A percentile compares a stretch with the other conserved stretches of the same genome.
Evolutionary conservation across 2,888 invertebrate genomes (phyloP).

Genomic region (Orthonevra nobilis): DNA sequence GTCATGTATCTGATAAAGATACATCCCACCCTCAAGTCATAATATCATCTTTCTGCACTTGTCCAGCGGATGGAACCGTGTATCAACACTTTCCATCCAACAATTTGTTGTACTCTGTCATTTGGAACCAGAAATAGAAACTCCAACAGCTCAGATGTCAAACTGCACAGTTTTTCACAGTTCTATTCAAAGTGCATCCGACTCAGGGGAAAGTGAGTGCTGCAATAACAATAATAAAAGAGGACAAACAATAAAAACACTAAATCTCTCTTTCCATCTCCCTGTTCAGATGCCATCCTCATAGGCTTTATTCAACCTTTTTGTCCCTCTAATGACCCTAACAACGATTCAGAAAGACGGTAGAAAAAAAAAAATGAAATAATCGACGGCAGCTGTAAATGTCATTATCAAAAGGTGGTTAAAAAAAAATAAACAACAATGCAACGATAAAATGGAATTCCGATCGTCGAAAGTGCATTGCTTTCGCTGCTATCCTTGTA

Average conservation of each 20-base stretch:
- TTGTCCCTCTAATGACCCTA: conserved; percentile 49
- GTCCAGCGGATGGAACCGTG: neutral
- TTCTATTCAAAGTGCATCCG: conserved; percentile 4
- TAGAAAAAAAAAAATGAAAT: conserved; percentile 20
- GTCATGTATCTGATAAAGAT: neutral
- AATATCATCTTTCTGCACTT: conserved; percentile 24
- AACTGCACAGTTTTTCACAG: conserved; percentile 15
- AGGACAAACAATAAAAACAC: conserved; percentile 30
- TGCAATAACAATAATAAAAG: conserved; percentile 32
- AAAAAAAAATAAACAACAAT: conserved; percentile 35
- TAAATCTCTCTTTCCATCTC: conserved; percentile 31
- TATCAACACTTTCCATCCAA: no score
- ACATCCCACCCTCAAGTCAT: conserved; percentile 1
- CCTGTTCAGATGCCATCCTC: no score
- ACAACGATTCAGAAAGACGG: conserved; percentile 21
- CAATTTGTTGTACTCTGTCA: no score
- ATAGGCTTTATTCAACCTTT: conserved; percentile 5
- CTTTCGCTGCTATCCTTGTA: neutral
- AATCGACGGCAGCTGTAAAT: conserved; percentile 63
- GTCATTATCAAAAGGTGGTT: conserved; percentile 66
- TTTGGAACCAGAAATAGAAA: no score
- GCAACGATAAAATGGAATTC: conserved; percentile 52
- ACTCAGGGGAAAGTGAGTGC: conserved; percentile 10
- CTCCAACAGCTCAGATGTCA: conserved; percentile 24
- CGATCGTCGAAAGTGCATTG: conserved; percentile 35